Base-by-base conservation (phyloP, 1,140 invertebrate genomes). In the Arion vulgaris region DNA sequence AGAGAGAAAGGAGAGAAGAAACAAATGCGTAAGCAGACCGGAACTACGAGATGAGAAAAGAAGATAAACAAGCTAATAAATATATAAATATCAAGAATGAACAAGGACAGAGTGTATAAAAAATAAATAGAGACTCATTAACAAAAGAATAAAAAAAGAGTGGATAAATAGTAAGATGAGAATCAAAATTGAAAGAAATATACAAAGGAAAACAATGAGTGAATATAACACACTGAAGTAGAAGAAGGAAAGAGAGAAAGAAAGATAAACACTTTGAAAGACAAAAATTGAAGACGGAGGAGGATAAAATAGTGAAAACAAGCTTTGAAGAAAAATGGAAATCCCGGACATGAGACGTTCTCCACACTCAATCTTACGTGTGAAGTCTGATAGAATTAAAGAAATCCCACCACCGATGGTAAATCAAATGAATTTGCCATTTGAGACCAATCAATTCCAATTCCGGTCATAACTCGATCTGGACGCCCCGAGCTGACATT, bases 371-470 rank as follows among this genome's bases (percentile, higher is more conserved):
- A 81, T 81, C 80, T 81, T 81, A 71, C 80, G 45, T 81, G 73
- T 81, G 80, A 81, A 71, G 80, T 81, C 80, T 81, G 80, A 81
- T 81, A 38, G 80, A 81, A 81, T 81, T 81, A 81, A 74, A 1
- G 17, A 39, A 80, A 28, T 53, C 51, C 66, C n/a, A 23, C 49
- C 49, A 17, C 49, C 34, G 68, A 19, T 53, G 51, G 41, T 73
- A 73, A 81, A 81, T 81, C 71, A 68, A 81, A 81, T 81, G 71
- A 81, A 81, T 81, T 81, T 81, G 80, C 69, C 80, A 81, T 81
- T 81, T 81, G 80, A 81, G 80, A 57, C 69, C 36, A 71, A 81
- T 81, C 80, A 36, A 74, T 81, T 74, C 69, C 69, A 81, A 81
- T 81, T 74, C 71, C 57, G 51, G 80, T 81, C 80, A 81, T 81